Percentiles rank a stretch among this genome's conserved stretches.
phyloP scores from a whole-genome alignment of 2,797 vertebrate genomes.

The Chelon labrosus region DNA sequence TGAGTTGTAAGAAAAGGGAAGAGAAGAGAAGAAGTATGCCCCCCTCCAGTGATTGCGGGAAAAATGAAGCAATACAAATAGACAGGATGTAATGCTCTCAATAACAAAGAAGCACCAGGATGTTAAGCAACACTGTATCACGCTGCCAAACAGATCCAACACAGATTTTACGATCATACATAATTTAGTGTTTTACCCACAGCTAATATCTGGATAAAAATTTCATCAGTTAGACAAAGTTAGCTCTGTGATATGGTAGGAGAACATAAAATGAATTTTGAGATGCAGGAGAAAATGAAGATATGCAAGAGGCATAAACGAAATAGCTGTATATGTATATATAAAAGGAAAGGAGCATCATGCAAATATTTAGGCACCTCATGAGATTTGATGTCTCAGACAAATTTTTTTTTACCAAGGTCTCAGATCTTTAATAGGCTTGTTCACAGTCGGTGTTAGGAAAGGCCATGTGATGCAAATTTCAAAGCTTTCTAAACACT shows the following conservation, averaged over 20 bases:
- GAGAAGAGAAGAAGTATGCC: neutral
- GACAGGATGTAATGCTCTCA: constrained; percentile 14
- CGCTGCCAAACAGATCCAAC: constrained; percentile 8
- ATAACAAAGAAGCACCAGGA: constrained; percentile 26
- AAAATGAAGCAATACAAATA: constrained; percentile 18
- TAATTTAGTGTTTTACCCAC: constrained; percentile 31
- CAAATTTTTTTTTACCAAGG: no score
- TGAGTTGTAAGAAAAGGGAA: constrained; percentile 11
- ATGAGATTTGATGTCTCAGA: no score
- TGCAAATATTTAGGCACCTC: no score
- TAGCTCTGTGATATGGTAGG: constrained; percentile 2
- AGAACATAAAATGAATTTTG: neutral
- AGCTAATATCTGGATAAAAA: constrained; percentile 16
- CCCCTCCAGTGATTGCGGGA: constrained; percentile 26
- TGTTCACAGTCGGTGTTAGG: no score
- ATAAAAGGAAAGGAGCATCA: no score
- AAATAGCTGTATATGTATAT: no score
- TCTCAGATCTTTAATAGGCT: no score
- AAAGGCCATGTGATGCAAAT: no score
- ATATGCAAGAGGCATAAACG: no score
- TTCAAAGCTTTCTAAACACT: no score
- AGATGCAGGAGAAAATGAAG: neutral
- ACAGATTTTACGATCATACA: constrained; percentile 27
- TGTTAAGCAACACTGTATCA: constrained; percentile 25
- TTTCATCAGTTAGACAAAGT: constrained; percentile 6